A percentile compares a stretch with the other conserved stretches of the same genome.
These are phyloP conservation scores for Oreochromis aureus DNA, from an alignment of 2,113 vertebrate genomes.

Conservation along the genomic window DNA sequence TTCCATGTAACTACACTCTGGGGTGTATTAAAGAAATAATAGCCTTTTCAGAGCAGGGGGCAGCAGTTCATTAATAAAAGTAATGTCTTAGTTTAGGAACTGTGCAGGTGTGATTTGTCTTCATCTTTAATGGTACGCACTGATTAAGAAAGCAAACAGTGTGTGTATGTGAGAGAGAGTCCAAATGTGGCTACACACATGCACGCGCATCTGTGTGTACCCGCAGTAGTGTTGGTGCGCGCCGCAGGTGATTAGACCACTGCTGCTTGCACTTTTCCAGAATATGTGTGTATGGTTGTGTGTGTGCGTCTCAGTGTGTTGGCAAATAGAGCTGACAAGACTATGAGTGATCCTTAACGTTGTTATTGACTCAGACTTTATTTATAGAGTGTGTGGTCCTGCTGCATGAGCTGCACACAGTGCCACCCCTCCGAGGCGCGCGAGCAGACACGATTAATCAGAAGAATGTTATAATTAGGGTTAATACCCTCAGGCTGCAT, in stretches of 20 bases:
- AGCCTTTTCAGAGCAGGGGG: constrained; percentile 41
- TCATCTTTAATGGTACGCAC: constrained; percentile 54
- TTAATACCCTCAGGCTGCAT: constrained; percentile 49
- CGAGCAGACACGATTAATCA: constrained; percentile 66
- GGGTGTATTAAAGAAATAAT: constrained; percentile 55
- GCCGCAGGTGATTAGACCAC: constrained; percentile 7
- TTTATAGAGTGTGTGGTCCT: constrained; percentile 59
- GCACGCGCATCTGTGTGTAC: background rate
- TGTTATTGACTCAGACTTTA: constrained; percentile 63
- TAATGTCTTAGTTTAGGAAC: constrained; percentile 37
- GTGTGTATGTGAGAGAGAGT: background rate
- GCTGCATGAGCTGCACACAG: constrained; percentile 11
- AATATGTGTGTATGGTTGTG: constrained; percentile 1
- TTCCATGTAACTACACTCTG: constrained; percentile 35
- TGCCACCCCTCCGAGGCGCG: background rate
- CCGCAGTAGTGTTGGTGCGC: background rate
- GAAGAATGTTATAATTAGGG: constrained; percentile 70
- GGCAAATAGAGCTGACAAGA: constrained; percentile 52
- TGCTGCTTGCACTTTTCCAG: constrained; percentile 11
- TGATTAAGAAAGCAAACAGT: constrained; percentile 68
- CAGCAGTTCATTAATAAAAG: constrained; percentile 55
- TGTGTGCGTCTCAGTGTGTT: background rate
- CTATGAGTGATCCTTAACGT: constrained; percentile 53
- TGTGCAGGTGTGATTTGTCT: constrained; percentile 67
- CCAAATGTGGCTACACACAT: background rate